Evolutionary conservation across 2,113 vertebrate genomes (phyloP).

Genomic region (Dryoscopus gambensis): DNA sequence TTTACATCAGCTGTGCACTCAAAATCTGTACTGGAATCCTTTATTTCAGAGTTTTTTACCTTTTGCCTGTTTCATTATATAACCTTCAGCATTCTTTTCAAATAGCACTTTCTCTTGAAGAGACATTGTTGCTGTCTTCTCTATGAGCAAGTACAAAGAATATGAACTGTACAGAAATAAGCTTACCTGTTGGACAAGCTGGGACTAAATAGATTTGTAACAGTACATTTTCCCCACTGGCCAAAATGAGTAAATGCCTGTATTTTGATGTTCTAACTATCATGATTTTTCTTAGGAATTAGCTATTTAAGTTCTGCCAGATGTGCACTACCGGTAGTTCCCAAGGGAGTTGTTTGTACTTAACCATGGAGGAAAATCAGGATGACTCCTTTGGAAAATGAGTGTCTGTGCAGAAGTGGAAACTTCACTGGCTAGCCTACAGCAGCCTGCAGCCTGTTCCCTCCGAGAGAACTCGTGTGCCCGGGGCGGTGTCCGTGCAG

Average conservation of each 20-base stretch:
- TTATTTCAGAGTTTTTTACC: not conserved
- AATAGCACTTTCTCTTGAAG: not conserved
- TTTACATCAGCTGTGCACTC: not conserved
- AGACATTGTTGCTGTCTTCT: not conserved
- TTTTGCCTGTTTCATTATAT: not conserved
- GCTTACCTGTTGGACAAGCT: not conserved
- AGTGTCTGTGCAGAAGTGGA: not conserved
- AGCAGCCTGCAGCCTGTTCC: not conserved
- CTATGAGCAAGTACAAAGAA: not conserved
- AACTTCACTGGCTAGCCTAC: not conserved
- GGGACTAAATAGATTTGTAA: not conserved
- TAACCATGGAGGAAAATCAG: not conserved
- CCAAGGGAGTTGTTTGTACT: not conserved
- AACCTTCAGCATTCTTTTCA: not conserved
- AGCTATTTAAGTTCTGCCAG: not conserved
- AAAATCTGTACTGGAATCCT: not conserved
- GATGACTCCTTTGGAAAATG: not conserved
- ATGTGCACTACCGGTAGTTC: not conserved
- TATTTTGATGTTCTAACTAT: not conserved
- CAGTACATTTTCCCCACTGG: not conserved
- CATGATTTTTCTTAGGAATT: not conserved
- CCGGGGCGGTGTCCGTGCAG: not conserved
- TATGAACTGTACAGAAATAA: not conserved
- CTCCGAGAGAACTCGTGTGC: fast-evolving
- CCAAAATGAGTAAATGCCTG: not conserved